phyloP scores from a whole-genome alignment of 2,113 vertebrate species.

The Solenodon paradoxus region DNA sequence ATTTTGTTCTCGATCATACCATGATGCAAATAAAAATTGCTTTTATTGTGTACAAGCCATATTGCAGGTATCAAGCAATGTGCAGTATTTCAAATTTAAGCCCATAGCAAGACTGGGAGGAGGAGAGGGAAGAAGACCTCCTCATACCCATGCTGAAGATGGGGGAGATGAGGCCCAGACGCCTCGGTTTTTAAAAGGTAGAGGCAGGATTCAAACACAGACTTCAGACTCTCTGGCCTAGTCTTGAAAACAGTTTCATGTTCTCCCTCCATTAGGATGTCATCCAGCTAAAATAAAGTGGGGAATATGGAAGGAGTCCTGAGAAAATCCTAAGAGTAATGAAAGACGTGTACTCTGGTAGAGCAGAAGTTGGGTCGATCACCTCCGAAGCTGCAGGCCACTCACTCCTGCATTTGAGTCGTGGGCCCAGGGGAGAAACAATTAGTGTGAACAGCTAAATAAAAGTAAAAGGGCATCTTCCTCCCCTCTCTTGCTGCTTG shows the following conservation, averaged over 20 bases:
- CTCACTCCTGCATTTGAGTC: too few species aligned
- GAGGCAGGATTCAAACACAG: not conserved
- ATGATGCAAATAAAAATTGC: not conserved
- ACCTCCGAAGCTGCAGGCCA: too few species aligned
- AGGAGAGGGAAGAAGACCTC: not conserved
- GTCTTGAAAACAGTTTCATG: not conserved
- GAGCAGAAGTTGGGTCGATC: too few species aligned
- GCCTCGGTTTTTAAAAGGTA: not conserved
- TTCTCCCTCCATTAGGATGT: not conserved
- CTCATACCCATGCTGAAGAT: not conserved
- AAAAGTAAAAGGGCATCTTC: too few species aligned
- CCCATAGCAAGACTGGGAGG: not conserved
- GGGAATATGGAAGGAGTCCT: not conserved
- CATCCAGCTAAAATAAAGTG: not conserved
- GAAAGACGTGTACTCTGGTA: too few species aligned
- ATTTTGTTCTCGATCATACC: not conserved
- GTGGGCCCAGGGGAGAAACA: too few species aligned
- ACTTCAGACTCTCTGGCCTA: not conserved
- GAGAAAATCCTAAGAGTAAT: too few species aligned
- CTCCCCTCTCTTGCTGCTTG: too few species aligned
- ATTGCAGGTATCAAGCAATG: not conserved
- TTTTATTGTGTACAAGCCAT: not conserved
- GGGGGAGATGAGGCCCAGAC: not conserved
- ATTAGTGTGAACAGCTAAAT: too few species aligned
- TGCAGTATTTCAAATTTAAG: not conserved